Base-by-base conservation (phyloP, 2,888 invertebrate genomes). In the Rhyacophila evoluta region DNA sequence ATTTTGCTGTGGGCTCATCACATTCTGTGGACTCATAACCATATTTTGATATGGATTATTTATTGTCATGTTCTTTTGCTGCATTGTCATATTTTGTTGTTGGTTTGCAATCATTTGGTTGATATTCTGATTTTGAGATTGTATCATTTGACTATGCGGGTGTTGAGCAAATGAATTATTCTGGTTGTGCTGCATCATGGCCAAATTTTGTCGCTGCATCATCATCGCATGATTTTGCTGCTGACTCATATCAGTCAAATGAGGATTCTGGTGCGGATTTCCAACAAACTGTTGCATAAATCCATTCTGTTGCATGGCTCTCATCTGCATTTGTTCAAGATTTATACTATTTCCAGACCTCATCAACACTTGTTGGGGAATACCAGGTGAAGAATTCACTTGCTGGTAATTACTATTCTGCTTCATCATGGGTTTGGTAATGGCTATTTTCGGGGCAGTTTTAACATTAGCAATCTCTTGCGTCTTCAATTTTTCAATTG, bases 1-100 rank as follows among this genome's bases (percentile, higher is more conserved):
- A 15, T 79, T 77, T 28, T 78, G 79, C 75, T 79, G 80, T 27
- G 77, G 80, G 69, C 77, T 80, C 74, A 75, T 69, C 39, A 77
- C 67, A n/a, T 72, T 80, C 69, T 81, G 81, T 25, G 85, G 84
- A 83, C 84, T 88, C 86, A 88, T 87, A 6, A 88, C 86, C 83
- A 81, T 81, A 68, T 79, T 78, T 28, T 80, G 78, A 67, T 79
- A 76, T 2, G 67, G 73, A 37, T 77, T 74, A 39, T 74, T 76
- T 28, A 55, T 72, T 69, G 33, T 19, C 25, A 77, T 79, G 12
- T 82, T 67, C 27, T 80, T 82, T 38, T 82, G 82, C 8, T 86
- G 84, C 86, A 88, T 87, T n/a, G 87, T 86, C 83, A 79, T 85
- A 27, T 76, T 75, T 29, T 80, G 81, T 72, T 55, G 55, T 6